Percentiles rank a stretch among this genome's conserved stretches.
These are phyloP conservation scores for Drosophila quinaria DNA, from an alignment of 2,888 invertebrate genomes.

Conservation along the genomic window DNA sequence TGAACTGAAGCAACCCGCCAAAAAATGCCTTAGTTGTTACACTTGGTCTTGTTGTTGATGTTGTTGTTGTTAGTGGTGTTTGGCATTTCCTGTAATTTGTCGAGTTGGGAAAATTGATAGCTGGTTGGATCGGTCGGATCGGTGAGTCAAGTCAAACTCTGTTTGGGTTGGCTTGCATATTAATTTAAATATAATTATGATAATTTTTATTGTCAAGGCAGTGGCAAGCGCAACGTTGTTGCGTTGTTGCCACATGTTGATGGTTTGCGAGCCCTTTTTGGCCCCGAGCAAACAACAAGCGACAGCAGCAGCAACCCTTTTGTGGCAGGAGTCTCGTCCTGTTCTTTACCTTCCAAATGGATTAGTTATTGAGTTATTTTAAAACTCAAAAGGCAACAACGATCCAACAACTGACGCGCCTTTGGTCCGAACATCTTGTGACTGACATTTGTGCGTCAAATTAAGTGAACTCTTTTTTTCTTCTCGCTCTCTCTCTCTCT, in stretches of 20 bases:
- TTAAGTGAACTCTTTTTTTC: slow-evolving; percentile 75
- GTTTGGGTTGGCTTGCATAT: slow-evolving; percentile 64
- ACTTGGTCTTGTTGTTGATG: slow-evolving; percentile 34
- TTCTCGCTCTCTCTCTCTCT: slow-evolving; percentile 3
- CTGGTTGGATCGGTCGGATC: slow-evolving; percentile 19
- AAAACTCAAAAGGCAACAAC: slow-evolving; percentile 63
- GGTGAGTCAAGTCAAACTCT: not conserved
- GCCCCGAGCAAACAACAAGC: slow-evolving; percentile 60
- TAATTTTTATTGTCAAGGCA: slow-evolving; percentile 78
- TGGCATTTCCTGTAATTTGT: slow-evolving; percentile 79
- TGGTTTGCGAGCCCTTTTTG: slow-evolving; percentile 31
- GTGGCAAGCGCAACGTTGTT: slow-evolving; percentile 11
- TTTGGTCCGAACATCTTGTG: slow-evolving; percentile 52
- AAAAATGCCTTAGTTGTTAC: slow-evolving; percentile 22
- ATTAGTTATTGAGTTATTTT: slow-evolving; percentile 81
- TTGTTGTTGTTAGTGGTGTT: slow-evolving; percentile 40
- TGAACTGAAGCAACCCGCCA: slow-evolving; percentile 20
- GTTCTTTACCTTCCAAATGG: slow-evolving; percentile 64
- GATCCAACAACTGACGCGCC: slow-evolving; percentile 64
- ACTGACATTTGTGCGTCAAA: slow-evolving; percentile 81
- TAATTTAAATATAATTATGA: slow-evolving; percentile 81
- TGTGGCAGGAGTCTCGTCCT: slow-evolving; percentile 13
- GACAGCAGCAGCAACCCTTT: slow-evolving; percentile 36
- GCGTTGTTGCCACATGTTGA: slow-evolving; percentile 66
- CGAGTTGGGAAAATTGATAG: slow-evolving; percentile 67